Conservation (phyloP, 2,797 vertebrate genomes). For the Falco peregrinus region DNA sequence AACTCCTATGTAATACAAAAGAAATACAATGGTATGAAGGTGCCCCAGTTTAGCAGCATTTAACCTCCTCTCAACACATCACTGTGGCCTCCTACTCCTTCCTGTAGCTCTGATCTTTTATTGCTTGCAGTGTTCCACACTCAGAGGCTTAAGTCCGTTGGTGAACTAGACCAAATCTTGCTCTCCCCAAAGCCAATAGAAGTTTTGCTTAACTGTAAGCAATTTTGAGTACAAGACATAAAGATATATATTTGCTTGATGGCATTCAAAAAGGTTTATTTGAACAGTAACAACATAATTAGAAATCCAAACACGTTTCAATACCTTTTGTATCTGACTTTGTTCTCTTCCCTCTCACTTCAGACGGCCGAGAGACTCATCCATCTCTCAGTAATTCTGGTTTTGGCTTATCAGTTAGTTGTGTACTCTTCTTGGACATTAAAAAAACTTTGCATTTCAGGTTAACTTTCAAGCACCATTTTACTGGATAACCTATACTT, state of each 20-base stretch:
- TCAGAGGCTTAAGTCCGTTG: neutral
- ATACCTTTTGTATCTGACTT: neutral
- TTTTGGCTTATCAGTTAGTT: neutral
- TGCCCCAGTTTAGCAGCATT: neutral
- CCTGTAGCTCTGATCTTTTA: neutral
- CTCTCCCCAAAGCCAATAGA: neutral
- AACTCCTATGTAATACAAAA: neutral
- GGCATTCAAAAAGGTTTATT: neutral
- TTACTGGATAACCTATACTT: neutral
- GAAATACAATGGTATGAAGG: neutral
- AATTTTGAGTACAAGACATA: neutral
- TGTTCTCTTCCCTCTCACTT: neutral
- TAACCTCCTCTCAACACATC: neutral
- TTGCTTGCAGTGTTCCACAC: neutral
- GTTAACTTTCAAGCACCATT: neutral
- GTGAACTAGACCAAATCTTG: neutral
- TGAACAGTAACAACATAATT: neutral
- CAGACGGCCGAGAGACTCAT: neutral
- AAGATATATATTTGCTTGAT: neutral
- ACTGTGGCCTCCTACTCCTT: neutral
- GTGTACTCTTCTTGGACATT: neutral
- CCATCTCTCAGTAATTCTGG: neutral
- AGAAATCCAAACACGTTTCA: neutral
- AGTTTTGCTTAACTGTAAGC: neutral
- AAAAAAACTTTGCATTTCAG: slow-evolving; percentile 18